These are phyloP conservation scores for Pampus argenteus DNA, from an alignment of 2,797 vertebrate species.

Conservation along the genomic window DNA sequence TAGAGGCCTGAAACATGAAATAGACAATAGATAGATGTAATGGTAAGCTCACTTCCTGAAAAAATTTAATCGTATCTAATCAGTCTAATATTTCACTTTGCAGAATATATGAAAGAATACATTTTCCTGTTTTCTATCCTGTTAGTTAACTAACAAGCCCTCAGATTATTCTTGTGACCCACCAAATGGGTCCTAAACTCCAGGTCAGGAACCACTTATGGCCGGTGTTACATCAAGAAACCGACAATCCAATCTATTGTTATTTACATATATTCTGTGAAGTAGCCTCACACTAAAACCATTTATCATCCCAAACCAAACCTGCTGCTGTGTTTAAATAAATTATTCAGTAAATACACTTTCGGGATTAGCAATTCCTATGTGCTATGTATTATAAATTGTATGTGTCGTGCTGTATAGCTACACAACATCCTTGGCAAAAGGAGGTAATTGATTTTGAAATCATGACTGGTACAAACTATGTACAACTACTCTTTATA, in stretches of 20 bases:
- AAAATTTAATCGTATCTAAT: too few relatives aligned
- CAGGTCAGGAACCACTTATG: background rate
- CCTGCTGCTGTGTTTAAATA: background rate
- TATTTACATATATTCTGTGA: too few relatives aligned
- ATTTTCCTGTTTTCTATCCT: conserved; percentile 6
- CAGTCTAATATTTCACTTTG: too few relatives aligned
- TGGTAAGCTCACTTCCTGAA: background rate
- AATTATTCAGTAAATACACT: conserved; percentile 16
- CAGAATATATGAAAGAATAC: too few relatives aligned
- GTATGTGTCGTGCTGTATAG: background rate
- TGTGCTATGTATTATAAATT: background rate
- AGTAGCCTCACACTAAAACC: too few relatives aligned
- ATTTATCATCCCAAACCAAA: background rate
- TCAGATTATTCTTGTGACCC: background rate
- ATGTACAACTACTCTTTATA: background rate
- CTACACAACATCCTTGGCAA: conserved; percentile 1
- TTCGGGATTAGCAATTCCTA: background rate
- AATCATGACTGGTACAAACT: conserved; percentile 7
- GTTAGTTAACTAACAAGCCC: background rate
- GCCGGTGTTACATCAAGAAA: too few relatives aligned
- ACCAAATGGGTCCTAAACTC: background rate
- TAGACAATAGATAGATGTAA: background rate
- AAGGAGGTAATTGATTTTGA: conserved; percentile 6
- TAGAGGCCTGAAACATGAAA: conserved; percentile 16
- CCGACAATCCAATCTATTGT: too few relatives aligned